These are phyloP conservation scores for Himalopsyche phryganea DNA, from an alignment of 1,140 invertebrate species.

Conservation along the genomic window DNA sequence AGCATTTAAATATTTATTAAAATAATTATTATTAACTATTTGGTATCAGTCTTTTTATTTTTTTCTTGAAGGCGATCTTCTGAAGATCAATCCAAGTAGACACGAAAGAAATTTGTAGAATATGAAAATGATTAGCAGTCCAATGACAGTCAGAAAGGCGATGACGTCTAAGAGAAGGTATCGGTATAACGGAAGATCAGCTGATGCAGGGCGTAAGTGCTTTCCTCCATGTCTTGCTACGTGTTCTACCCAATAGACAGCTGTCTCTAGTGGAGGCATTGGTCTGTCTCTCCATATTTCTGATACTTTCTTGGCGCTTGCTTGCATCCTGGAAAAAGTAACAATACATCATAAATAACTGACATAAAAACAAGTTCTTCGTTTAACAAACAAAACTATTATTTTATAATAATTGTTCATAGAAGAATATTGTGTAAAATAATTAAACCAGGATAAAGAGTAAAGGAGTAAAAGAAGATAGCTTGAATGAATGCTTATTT, in stretches of 20 bases:
- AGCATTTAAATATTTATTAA: constrained; percentile 37
- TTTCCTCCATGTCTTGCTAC: constrained; percentile 48
- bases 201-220: constrained; percentile 45
- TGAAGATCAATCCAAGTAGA: not conserved
- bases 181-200: constrained; percentile 48
- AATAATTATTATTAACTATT: too few species aligned
- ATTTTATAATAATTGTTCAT: too few species aligned
- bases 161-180: constrained; percentile 59
- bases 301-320: constrained; percentile 50
- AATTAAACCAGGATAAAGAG: too few species aligned
- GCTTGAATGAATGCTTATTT: too few species aligned
- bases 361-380: too few species aligned
- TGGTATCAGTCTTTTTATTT: constrained; percentile 7
- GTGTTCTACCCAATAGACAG: constrained; percentile 56
- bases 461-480: too few species aligned
- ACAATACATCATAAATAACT: not conserved
- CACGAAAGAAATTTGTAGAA: constrained; percentile 20
- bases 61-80: constrained; percentile 5
- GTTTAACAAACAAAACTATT: too few species aligned
- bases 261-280: constrained; percentile 48
- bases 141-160: constrained; percentile 25
- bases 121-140: constrained; percentile 9
- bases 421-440: too few species aligned
- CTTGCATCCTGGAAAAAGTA: constrained; percentile 39
- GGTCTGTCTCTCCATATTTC: constrained; percentile 54